Conservation (phyloP, 2,113 vertebrate species). For the Phylloscopus trochiloides region DNA sequence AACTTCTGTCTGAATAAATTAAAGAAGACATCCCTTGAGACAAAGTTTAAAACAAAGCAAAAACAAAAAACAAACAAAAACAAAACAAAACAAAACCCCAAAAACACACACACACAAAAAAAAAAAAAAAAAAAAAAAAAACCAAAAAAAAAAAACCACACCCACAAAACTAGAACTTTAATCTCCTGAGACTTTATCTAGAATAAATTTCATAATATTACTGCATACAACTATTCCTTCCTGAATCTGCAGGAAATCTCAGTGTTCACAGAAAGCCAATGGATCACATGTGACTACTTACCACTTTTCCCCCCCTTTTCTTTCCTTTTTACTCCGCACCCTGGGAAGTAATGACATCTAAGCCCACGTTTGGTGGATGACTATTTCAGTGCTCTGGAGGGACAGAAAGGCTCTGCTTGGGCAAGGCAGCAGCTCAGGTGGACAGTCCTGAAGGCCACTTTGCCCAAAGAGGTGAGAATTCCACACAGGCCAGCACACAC, state of each 20-base stretch:
- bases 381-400: not conserved
- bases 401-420: not conserved
- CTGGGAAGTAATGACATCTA: not conserved
- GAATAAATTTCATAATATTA: not conserved
- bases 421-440: no score
- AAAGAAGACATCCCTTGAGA: not conserved
- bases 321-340: rapidly evolving
- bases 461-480: rapidly evolving
- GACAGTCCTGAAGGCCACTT: rapidly evolving
- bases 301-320: rapidly evolving
- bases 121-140: no score
- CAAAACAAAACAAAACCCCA: no score
- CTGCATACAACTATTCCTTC: not conserved
- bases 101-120: no score
- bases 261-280: not conserved
- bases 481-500: rapidly evolving
- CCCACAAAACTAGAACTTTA: not conserved
- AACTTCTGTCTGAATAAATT: not conserved
- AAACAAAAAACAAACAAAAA: no score
- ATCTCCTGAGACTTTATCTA: not conserved
- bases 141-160: not conserved
- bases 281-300: not conserved
- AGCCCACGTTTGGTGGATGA: not conserved
- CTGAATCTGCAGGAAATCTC: not conserved
- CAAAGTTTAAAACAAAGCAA: not conserved